Percentiles rank a stretch among this genome's conserved stretches.
phyloP scores from a whole-genome alignment of 2,113 vertebrate species.

The Chamaetylas fuelleborni region DNA sequence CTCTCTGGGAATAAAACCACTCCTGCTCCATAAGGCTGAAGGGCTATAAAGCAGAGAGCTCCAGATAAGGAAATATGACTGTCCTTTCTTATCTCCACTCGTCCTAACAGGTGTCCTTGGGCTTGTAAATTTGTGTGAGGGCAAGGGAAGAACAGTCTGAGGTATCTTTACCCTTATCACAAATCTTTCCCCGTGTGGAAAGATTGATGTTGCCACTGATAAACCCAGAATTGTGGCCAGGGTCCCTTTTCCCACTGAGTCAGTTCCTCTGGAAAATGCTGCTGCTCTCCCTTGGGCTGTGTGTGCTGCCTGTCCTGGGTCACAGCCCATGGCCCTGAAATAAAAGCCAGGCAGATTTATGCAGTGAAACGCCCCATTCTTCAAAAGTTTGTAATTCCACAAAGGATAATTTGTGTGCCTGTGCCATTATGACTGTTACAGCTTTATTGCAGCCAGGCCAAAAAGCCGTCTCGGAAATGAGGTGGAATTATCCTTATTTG shows the following conservation, averaged over 20 bases:
- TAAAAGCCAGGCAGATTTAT: background rate
- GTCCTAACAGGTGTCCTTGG: background rate
- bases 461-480: background rate
- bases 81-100: background rate
- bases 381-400: background rate
- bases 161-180: background rate
- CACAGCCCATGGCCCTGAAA: background rate
- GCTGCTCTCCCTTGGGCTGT: background rate
- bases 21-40: background rate
- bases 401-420: background rate
- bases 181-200: background rate
- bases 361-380: background rate
- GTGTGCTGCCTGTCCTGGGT: background rate
- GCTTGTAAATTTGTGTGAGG: background rate
- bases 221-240: background rate
- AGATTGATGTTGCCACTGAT: background rate
- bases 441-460: constrained; percentile 22
- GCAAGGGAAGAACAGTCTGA: background rate
- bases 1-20: background rate
- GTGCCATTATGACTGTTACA: background rate
- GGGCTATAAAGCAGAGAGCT: background rate
- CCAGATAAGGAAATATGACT: background rate
- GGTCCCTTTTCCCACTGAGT: background rate
- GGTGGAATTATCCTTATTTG: constrained; percentile 30
- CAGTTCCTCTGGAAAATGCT: background rate